Base-by-base conservation (phyloP, 2,888 invertebrate species). In the Pseudanteris insignis region DNA sequence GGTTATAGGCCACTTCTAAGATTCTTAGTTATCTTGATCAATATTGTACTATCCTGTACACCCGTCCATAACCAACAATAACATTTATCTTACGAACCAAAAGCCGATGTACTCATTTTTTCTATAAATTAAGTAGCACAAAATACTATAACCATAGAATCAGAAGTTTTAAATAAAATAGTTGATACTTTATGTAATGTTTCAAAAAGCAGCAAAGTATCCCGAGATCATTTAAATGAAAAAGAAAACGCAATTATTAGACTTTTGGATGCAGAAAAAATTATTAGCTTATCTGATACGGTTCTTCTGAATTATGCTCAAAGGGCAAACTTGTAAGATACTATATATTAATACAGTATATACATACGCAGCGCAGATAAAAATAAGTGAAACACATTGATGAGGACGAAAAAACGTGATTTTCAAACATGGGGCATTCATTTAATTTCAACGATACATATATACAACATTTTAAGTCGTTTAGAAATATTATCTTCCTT, bases 11-110 rank as follows among this genome's bases (percentile, higher is more conserved):
- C 90, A 74, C 84, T 89, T 43, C 91, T 92, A 73, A 80, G 91
- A 60, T 84, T 93, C 41, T 86, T 92, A 24, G 89, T 92, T 73
- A 90, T 93, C 72, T 81, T 93, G 25, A 80, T 92, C 40, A 87
- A 87, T 75, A 86, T 92, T 40, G 89, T 92, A 81, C 84, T 87
- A 48, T 83, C 85, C 7, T 72, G 36, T 12, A 77, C 79, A 2
- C 78, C 79, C 0, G 33, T 73, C 2, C 5, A 21, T 5, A 7
- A 21, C 5, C 21, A 30, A 67, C 67, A 69, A 1, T 78, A 80
- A 53, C 72, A 70, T 32, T 65, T 80, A 7, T 67, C 67, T 0
- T 68, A 70, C 9, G 75, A 76, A 24, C 75, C 76, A 44, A 73
- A 70, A 40, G 72, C 71, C 15, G 62, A 73, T 18, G 80, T 79